phyloP scores from a whole-genome alignment of 2,888 invertebrate genomes.

The Julus scandinavius region DNA sequence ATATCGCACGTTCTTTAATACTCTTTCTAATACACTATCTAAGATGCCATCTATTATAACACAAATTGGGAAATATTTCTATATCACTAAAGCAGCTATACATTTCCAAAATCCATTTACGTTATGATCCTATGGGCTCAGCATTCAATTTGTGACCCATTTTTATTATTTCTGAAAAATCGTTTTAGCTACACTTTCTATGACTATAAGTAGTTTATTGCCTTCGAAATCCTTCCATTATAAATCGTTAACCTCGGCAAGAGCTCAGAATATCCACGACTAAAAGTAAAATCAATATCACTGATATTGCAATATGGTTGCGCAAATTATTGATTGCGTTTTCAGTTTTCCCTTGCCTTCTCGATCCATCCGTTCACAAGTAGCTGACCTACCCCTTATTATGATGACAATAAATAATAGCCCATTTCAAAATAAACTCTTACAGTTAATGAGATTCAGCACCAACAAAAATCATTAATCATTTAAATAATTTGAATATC shows the following conservation, averaged over 20 bases:
- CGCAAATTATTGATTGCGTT: conserved; percentile 24
- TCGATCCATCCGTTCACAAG: not conserved
- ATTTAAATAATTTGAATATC: conserved; percentile 15
- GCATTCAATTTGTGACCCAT: conserved; percentile 25
- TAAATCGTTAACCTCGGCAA: conserved; percentile 37
- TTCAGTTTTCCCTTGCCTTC: not conserved
- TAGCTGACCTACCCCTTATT: conserved; percentile 34
- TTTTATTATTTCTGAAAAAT: conserved; percentile 39
- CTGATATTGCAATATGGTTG: conserved; percentile 10
- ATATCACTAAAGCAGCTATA: not conserved
- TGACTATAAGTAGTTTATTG: conserved; percentile 40
- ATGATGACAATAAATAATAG: conserved; percentile 41
- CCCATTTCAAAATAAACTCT: conserved; percentile 17
- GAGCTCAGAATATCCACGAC: conserved; percentile 32
- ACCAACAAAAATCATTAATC: conserved; percentile 28
- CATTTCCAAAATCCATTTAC: not conserved
- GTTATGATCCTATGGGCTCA: not conserved
- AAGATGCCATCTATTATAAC: not conserved
- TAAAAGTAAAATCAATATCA: conserved; percentile 45
- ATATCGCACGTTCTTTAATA: not conserved
- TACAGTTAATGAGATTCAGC: conserved; percentile 27
- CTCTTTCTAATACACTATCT: not conserved
- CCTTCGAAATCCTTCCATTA: conserved; percentile 24
- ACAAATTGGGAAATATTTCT: not conserved
- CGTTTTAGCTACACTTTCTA: conserved; percentile 43